Base-by-base conservation (phyloP, 2,888 invertebrate genomes). In the Amphipoea oculea region DNA sequence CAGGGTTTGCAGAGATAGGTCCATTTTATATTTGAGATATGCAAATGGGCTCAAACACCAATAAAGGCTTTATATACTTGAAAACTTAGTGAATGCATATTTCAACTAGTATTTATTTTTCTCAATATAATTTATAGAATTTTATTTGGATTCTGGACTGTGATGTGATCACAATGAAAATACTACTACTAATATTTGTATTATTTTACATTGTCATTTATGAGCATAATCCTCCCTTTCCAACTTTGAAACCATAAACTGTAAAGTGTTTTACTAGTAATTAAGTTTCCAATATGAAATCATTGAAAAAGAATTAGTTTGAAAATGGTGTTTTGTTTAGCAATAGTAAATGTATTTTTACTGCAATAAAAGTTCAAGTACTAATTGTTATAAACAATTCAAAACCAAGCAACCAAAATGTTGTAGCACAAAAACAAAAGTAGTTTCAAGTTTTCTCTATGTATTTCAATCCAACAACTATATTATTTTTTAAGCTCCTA, bases 161-260 rank as follows among this genome's bases (percentile, higher is more conserved):
- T 29, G n/a, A 36, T 45, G 36, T 48, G 6, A 48, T 36, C 48
- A 73, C n/a, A 40, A 14, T 73, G 40, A 40, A 73, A 48, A 42
- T 51, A 23, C 17, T 48, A 40, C 17, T 40, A 40, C 12, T 20
- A 17, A 70, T 36, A 48, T 71, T n/a, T n/a, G 4, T 17, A 71
- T 36, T 70, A 11, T 45, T 23, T 73, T 23, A 45, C 14, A 69
- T 23, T 57, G 0, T 9, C 23, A 36, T 45, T 40, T 48, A 36
- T 48, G 51, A n/a, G 36, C 11, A 36, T 20, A 40, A 17, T 72
- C 12, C 29, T 48, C 6, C 7, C 20, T 48, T n/a, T 12, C n/a
- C 5, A 73, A 73, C 51, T 42, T 74, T 20, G 40, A 74, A 42
- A 51, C n/a, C n/a, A 70, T 17, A 48, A 71, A 48, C 17, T 70